Base-by-base conservation (phyloP, 2,113 vertebrate genomes). In the Ceratotherium simum region DNA sequence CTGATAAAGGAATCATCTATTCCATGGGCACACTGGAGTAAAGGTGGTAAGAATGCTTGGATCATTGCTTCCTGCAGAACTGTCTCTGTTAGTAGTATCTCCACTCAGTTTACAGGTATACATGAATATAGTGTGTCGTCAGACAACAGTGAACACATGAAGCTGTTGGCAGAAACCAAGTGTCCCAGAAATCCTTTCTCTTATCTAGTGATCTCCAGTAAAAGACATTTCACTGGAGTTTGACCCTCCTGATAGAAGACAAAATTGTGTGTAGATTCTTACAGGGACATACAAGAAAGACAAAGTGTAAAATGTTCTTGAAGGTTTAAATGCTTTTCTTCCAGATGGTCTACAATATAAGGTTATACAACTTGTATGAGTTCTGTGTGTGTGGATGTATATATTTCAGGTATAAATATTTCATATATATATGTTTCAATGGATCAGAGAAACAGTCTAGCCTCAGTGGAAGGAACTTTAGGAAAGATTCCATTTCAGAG, bases 131-230 rank as follows among this genome's bases (percentile, higher is more conserved):
- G 89, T 60, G 90, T 5, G 2, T 21, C 97, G 82, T 95, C 29
- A 73, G 51, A 65, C 93, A 94, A 89, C 82, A 88, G 87, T 96
- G 95, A 97, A 97, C 73, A 96, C 83, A 69, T 89, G 91, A 97
- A 97, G 46, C 81, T 96, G 95, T 96, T 97, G 98, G 96, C 88
- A 96, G 92, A 87, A 96, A 96, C 96, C 96, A 96, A 92, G 81
- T 58, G 7, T 94, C 75, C 96, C 48, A 91, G 82, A 90, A 75
- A 97, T 86, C 70, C 79, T 97, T 98, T 62, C 93, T 97, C 76
- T 89, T 95, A 84, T 64, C 83, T 96, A 98, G 97, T 96, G 87
- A 96, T 95, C 94, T 97, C 82, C 92, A 95, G 91, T 98, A 94
- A 93, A 79, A 90, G 42, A 48, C 87, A 23, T 84, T 95, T 96